These are phyloP conservation scores for Dendrocopos noguchii DNA, from an alignment of 2,113 vertebrate species.

Conservation along the genomic window DNA sequence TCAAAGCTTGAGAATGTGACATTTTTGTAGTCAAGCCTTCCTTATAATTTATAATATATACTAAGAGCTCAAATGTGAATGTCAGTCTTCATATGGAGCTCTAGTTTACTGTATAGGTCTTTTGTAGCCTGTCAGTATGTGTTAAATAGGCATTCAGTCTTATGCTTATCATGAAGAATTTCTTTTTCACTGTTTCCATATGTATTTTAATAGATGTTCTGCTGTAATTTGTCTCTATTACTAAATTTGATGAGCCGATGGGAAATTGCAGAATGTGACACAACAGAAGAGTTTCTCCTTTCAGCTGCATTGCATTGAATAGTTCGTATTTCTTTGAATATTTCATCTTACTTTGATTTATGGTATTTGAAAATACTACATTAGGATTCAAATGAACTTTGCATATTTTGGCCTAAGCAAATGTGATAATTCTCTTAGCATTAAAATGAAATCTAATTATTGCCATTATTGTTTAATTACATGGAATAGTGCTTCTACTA, in stretches of 20 bases:
- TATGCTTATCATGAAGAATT: neutral
- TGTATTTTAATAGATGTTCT: slow-evolving; percentile 9
- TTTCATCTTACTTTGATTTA: neutral
- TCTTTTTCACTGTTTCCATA: neutral
- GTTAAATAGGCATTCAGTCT: neutral
- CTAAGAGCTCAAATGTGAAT: neutral
- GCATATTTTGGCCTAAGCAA: neutral
- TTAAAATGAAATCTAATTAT: slow-evolving; percentile 20
- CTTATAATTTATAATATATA: neutral
- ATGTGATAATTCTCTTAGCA: neutral
- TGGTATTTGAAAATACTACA: neutral
- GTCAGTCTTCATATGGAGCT: neutral
- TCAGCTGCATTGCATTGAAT: neutral
- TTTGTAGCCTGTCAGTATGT: neutral
- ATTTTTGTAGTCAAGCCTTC: neutral
- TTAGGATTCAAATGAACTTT: neutral
- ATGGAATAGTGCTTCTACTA: neutral
- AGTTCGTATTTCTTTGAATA: neutral
- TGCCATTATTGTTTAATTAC: neutral
- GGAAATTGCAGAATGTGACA: neutral
- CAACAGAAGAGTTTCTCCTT: neutral
- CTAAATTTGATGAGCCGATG: neutral
- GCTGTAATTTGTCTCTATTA: slow-evolving; percentile 1
- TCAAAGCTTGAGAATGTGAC: neutral
- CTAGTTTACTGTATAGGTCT: neutral